Evolutionary conservation across 35 echinoderm and acorn worm species (phyloP).

Genomic region (Ophioderma brevispina): DNA sequence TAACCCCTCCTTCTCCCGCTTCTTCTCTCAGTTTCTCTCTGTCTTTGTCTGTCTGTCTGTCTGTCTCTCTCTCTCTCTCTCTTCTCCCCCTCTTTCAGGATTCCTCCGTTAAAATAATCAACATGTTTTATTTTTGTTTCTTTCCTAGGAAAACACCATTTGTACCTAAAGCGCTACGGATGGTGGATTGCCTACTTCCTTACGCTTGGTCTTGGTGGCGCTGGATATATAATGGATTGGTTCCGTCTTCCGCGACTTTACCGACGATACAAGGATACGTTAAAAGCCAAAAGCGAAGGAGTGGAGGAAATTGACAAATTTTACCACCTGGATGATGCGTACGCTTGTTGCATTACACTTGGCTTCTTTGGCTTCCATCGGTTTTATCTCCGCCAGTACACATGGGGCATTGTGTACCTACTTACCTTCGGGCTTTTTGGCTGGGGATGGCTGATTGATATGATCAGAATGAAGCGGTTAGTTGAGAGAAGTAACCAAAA

Average conservation of each 20-base stretch:
- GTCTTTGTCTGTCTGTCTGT: too few relatives aligned
- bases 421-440: slow-evolving; percentile 52
- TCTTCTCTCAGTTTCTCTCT: too few relatives aligned
- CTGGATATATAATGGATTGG: slow-evolving; percentile 59
- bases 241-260: slow-evolving; percentile 50
- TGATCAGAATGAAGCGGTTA: slow-evolving; percentile 45
- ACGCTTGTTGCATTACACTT: slow-evolving; percentile 43
- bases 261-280: slow-evolving; percentile 12
- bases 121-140: background rate
- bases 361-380: slow-evolving; percentile 62
- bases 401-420: slow-evolving; percentile 53
- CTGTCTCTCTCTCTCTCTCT: too few relatives aligned
- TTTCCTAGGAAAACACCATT: slow-evolving; percentile 47
- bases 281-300: background rate
- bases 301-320: background rate
- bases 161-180: slow-evolving; percentile 38
- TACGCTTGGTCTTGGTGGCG: slow-evolving; percentile 34
- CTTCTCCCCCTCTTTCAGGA: too few relatives aligned
- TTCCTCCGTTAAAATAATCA: too few relatives aligned
- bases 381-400: slow-evolving; percentile 57
- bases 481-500: slow-evolving; percentile 37
- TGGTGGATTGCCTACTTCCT: slow-evolving; percentile 29
- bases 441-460: slow-evolving; percentile 61
- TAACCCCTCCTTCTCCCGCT: too few relatives aligned
- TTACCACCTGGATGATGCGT: slow-evolving; percentile 44